These are phyloP conservation scores for Drosophila sordidapex DNA, from an alignment of 2,888 invertebrate species.

Conservation along the genomic window DNA sequence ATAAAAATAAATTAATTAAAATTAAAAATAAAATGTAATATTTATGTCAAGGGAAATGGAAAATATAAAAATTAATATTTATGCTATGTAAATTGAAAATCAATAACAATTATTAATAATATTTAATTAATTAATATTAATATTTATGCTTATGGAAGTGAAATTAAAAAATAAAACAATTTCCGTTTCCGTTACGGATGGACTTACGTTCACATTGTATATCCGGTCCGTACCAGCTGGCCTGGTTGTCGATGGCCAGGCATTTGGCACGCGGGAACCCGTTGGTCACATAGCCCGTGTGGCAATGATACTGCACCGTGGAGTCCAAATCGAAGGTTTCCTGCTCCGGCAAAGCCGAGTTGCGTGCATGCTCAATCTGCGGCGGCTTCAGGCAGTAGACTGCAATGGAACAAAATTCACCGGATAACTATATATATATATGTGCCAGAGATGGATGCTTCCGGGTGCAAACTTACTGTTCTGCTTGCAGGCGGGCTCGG, in stretches of 20 bases:
- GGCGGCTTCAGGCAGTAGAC: conserved; percentile 95
- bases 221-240: conserved; percentile 99
- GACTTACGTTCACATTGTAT: conserved; percentile 95
- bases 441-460: too few relatives aligned
- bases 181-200: background rate
- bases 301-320: conserved; percentile 96
- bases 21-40: background rate
- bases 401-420: conserved; percentile 67
- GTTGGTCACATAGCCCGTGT: conserved; percentile 96
- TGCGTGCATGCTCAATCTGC: conserved; percentile 92
- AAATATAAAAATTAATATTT: background rate
- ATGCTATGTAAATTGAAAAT: background rate
- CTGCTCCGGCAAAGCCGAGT: conserved; percentile 95
- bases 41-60: rapidly evolving
- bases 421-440: background rate
- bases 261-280: conserved; percentile 97
- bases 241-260: conserved; percentile 92
- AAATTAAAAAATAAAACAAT: background rate
- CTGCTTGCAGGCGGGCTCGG: conserved; percentile 93
- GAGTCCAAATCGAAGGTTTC: conserved; percentile 95
- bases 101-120: background rate
- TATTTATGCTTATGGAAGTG: background rate
- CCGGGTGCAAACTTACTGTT: conserved; percentile 88
- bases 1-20: background rate
- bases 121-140: background rate